Evolutionary conservation across 2,888 invertebrate genomes (phyloP).

Genomic region (Hyles lineata): DNA sequence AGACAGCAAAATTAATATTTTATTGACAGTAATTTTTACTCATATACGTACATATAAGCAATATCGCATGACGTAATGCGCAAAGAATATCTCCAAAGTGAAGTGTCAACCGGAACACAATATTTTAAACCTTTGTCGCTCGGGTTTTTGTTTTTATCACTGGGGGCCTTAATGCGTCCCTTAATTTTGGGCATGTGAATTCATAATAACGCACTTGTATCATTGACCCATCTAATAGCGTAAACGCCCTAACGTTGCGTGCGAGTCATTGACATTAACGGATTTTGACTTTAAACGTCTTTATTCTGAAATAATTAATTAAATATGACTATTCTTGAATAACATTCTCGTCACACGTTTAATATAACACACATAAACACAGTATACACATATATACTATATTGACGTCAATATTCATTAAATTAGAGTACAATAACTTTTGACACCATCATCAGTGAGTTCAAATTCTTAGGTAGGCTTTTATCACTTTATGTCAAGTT

Average conservation of each 20-base stretch:
- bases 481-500: too few species aligned
- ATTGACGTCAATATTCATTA: background rate
- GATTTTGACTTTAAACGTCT: conserved; percentile 13
- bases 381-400: too few species aligned
- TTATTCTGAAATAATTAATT: conserved; percentile 23
- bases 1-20: background rate
- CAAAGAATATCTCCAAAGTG: conserved; percentile 24
- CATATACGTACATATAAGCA: background rate
- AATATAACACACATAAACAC: background rate
- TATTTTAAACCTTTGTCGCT: conserved; percentile 11
- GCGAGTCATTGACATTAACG: conserved; percentile 17
- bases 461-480: too few species aligned
- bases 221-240: conserved; percentile 14
- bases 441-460: too few species aligned
- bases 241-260: conserved; percentile 2
- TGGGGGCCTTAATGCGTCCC: background rate
- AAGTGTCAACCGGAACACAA: conserved; percentile 19
- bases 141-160: conserved; percentile 13
- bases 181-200: conserved; percentile 11
- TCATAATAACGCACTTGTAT: background rate
- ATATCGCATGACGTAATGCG: conserved; percentile 1
- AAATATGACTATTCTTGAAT: conserved; percentile 8
- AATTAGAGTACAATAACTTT: background rate
- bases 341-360: background rate
- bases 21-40: background rate